Percentiles rank a stretch among this genome's conserved stretches.
phyloP scores from a whole-genome alignment of 2,797 vertebrate genomes.

The Momotus momota region DNA sequence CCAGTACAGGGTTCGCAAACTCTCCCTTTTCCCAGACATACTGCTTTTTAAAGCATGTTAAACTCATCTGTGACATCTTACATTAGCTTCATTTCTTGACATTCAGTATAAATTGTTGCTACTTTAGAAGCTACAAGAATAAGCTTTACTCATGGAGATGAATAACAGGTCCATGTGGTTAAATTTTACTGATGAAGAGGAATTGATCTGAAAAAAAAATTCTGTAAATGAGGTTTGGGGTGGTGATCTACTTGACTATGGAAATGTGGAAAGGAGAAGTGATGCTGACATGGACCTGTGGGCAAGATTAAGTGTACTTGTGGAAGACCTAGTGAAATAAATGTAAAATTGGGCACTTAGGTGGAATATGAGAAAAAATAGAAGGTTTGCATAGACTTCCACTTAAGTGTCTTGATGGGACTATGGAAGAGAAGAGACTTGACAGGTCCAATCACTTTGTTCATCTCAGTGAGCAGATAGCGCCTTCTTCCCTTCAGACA shows the following conservation, averaged over 20 bases:
- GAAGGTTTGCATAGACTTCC: not conserved
- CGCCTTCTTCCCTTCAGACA: not conserved
- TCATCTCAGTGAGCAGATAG: not conserved
- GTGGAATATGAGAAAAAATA: not conserved
- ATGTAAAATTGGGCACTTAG: not conserved
- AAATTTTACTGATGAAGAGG: not conserved
- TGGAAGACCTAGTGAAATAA: not conserved
- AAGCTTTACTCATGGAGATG: not conserved
- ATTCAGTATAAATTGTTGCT: not conserved
- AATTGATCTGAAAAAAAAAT: not conserved
- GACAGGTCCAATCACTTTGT: not conserved
- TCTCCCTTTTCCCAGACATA: not conserved
- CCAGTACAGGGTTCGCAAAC: not conserved
- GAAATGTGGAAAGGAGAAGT: not conserved
- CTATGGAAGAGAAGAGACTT: not conserved
- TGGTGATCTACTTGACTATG: not conserved
- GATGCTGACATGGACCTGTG: not conserved
- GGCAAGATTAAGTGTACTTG: not conserved
- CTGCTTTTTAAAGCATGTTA: not conserved
- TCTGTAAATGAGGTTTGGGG: not conserved
- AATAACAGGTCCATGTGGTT: not conserved
- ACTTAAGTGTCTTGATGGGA: not conserved
- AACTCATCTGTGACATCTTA: not conserved
- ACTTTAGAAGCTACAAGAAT: not conserved
- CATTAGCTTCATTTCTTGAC: not conserved